Base-by-base conservation (phyloP, 2,113 vertebrate species). In the Ramphastos sulfuratus region DNA sequence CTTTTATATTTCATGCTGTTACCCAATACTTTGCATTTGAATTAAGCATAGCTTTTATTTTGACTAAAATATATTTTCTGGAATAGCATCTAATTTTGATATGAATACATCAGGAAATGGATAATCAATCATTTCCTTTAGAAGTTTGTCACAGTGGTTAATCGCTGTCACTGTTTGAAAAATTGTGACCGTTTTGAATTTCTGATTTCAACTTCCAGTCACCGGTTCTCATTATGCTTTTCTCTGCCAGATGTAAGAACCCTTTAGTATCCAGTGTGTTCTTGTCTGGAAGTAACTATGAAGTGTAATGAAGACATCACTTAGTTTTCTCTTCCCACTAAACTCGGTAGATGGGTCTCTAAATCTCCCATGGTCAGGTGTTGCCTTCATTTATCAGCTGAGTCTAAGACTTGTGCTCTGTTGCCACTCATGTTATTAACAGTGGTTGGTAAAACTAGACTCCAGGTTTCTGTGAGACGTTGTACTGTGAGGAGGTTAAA, bases 121-220 rank as follows among this genome's bases (percentile, higher is more conserved):
- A 72, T 83, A 92, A 94, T 94, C 90, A 91, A 95, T 93, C 95
- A 87, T 92, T 90, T 94, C 95, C 91, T 94, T 94, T 81, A 94
- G 91, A 96, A 94, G 87, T 96, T 92, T 95, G 87, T 94, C 31
- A 56, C 95, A 92, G 94, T 83, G 87, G 96, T 96, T 96, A 95
- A 95, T 96, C 79, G 87, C 93, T 7, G 78, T 96, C 94, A 85
- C 79, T 91, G 82, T 92, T 91, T 94, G 89, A 94, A 95, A 91
- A 93, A 95, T 95, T 94, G 93, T 94, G 91, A 92, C 93, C 76
- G 58, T 94, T 96, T 95, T 95, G 87, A 95, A 95, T 96, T 96
- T 92, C 95, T 94, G 95, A 89, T 94, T 96, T 96, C 94, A 94
- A 50, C 94, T 96, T 96, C 87, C 95, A 96, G 93, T 94, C 84